A percentile compares a stretch with the other conserved stretches of the same genome.
These are phyloP conservation scores for Pterocles burchelli DNA, from an alignment of 2,113 vertebrate species.

Conservation along the genomic window DNA sequence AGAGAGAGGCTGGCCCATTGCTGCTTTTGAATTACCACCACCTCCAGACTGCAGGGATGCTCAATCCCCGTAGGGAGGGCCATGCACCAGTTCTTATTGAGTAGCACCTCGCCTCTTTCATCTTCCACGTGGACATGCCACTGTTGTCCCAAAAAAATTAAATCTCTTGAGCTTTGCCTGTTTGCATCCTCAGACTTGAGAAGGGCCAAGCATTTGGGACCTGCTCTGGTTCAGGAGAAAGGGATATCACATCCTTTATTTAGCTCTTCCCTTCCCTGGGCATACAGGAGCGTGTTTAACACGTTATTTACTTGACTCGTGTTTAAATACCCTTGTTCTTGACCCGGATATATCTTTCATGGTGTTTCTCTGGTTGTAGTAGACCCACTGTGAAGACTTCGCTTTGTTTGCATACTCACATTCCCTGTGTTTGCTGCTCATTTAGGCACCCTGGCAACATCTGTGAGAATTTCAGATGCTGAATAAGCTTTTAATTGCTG, in stretches of 20 bases:
- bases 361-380: background rate
- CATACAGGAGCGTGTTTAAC: background rate
- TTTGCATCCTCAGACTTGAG: background rate
- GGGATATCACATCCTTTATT: background rate
- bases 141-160: background rate
- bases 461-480: background rate
- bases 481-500: background rate
- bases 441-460: background rate
- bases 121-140: background rate
- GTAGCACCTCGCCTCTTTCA: background rate
- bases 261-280: background rate
- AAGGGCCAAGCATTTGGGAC: background rate
- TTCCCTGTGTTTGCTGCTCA: background rate
- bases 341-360: background rate
- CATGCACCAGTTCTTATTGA: conserved; percentile 61
- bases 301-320: background rate
- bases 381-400: rapidly evolving
- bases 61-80: conserved; percentile 46
- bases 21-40: conserved; percentile 70
- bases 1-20: conserved; percentile 38
- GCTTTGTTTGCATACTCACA: background rate
- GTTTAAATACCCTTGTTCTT: background rate
- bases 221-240: background rate
- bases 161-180: rapidly evolving
- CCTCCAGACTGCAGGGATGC: conserved; percentile 17